Percentiles rank a stretch among this genome's conserved stretches.
phyloP scores from a whole-genome alignment of 2,113 vertebrate genomes.

The Nycticorax nycticorax region DNA sequence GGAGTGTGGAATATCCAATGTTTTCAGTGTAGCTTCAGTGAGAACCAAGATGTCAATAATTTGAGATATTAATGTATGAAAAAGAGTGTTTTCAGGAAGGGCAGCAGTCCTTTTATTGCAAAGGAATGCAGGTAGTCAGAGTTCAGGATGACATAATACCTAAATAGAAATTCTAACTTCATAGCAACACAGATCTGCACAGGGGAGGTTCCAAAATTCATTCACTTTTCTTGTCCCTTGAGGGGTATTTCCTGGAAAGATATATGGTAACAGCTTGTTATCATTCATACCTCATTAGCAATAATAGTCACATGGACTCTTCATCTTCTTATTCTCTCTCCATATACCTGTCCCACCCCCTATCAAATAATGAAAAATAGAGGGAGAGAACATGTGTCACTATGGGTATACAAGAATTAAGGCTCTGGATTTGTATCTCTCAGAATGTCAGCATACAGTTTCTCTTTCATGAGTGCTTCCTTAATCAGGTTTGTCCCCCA shows the following conservation, averaged over 20 bases:
- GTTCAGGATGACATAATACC: neutral
- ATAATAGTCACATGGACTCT: neutral
- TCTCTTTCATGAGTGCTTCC: neutral
- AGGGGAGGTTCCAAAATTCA: neutral
- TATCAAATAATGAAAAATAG: neutral
- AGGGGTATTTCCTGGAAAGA: neutral
- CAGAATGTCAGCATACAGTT: neutral
- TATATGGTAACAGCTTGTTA: neutral
- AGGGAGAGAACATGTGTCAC: neutral
- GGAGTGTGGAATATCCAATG: neutral
- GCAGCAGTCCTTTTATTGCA: neutral
- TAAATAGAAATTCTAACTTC: neutral
- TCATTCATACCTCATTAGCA: neutral
- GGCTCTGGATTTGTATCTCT: neutral
- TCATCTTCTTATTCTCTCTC: neutral
- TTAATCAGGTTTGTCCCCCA: neutral
- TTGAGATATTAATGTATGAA: neutral
- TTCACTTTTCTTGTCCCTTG: neutral
- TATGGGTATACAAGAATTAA: neutral
- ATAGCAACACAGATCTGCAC: neutral
- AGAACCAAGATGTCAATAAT: neutral
- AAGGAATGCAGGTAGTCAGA: neutral
- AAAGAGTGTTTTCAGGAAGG: neutral
- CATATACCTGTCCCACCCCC: neutral
- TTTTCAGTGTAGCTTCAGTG: neutral